Evolutionary conservation across 2,797 vertebrate species (phyloP), one percentile per base, ranked within the genome.

Genomic region (Peromyscus attwateri): DNA sequence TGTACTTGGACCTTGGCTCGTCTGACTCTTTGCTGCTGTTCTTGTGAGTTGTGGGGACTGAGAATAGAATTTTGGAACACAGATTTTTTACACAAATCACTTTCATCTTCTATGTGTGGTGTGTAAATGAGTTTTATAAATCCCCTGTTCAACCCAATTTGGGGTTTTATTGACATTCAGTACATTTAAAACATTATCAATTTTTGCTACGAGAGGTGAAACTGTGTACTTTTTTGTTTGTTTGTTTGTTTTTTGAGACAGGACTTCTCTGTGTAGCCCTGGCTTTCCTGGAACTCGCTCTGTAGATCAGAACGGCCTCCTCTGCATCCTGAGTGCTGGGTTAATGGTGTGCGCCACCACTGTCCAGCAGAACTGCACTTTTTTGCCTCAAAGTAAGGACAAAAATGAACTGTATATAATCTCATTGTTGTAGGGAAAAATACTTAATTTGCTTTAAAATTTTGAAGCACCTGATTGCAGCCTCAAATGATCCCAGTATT

Each of bases 401-500:
- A 82, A 73, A 97, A 94, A 49, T 92, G 73, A 93, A n/a, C 10
- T 40, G 34, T 37, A 34, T 85, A 25, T 66, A 75, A 64, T 84
- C 19, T 95, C 34, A 77, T 79, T 85, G 27, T 92, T 87, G 4
- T 7, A 76, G 82, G 75, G 25, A 87, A 77, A 88, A 71, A 76
- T 40, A 52, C 25, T n/a, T 60, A 94, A 71, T 89, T 57, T 91
- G 49, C 31, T 90, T 97, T 93, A 79, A 64, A 94, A 76, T 93
- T 57, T 87, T 96, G 75, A 89, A 96, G 6, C 1, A 62, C 46
- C 55, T 92, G 55, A 62, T 66, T 94, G 57, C 85, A 77, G 88
- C 93, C 14, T 40, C 37, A 92, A 62, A 49, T 92, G 14, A 68
- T 83, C 37, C 89, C 34, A 91, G 10, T 89, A 23, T 97, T 91